Percentiles rank a stretch among this genome's conserved stretches.
Evolutionary conservation across 2,113 vertebrate genomes (phyloP).

Genomic region (Charina bottae): DNA sequence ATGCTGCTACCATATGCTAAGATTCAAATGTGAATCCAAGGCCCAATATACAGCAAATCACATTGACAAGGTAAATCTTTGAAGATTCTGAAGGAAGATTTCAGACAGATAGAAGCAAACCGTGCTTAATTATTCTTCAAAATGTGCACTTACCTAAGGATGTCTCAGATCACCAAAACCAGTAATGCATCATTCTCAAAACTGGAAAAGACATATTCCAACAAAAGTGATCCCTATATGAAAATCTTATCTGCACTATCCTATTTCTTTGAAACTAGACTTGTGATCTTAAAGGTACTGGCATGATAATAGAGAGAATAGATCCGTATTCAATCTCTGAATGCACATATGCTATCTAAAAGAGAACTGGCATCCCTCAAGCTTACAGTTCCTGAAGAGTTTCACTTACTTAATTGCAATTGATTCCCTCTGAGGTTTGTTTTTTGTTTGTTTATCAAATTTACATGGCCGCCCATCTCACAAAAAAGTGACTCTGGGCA

Average conservation of each 20-base stretch:
- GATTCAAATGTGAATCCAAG: neutral
- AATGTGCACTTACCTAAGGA: neutral
- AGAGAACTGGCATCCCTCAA: neutral
- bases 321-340: neutral
- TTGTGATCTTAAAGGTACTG: neutral
- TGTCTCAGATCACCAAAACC: neutral
- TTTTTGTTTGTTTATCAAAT: no score
- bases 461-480: no score
- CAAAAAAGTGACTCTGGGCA: no score
- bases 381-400: neutral
- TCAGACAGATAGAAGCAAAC: neutral
- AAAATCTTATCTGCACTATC: neutral
- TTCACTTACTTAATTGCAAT: neutral
- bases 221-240: neutral
- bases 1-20: slow-evolving; percentile 26
- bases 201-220: neutral
- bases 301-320: neutral
- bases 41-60: neutral
- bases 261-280: neutral
- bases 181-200: neutral
- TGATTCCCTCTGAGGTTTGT: neutral
- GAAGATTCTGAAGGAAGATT: neutral
- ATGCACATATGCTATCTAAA: neutral
- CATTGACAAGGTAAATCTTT: neutral
- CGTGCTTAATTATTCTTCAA: neutral